Evolutionary conservation across 2,797 vertebrate species (phyloP), one percentile per base, ranked within the genome.

Genomic region (Enteromius radiatus): DNA sequence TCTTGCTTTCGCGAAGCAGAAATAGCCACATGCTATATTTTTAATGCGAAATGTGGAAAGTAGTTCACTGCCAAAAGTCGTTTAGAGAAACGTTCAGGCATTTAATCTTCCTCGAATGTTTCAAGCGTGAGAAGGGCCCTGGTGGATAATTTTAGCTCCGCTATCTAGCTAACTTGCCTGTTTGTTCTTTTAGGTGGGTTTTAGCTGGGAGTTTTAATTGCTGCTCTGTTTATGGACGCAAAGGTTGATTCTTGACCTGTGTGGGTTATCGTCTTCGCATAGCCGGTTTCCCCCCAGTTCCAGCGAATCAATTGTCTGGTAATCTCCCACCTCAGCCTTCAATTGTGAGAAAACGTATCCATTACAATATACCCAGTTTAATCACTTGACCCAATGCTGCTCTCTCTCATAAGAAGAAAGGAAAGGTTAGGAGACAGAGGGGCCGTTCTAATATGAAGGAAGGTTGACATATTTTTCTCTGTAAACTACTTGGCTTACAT

Each of bases 291-390:
- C 96, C 95, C 95, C 93, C 94, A 43, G 85, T 95, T 96, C 95
- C 94, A 92, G 67, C 88, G 90, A 92, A 92, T 95, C 96, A 96
- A 98, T 98, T 98, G 97, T 98, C 86, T 92, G 87, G 92, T 94
- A 97, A 98, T 97, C 96, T 96, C 91, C 91, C 88, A 89, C 82
- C 88, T 85, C 85, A 85, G 91, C 87, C 91, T 94, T 93, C 94
- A 97, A 97, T 98, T 95, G 96, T 98, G 97, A 97, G 97, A 98
- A 97, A 93, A 90, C 89, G 76, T 89, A 91, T 89, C 91, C 88
- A 87, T 87, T 88, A 88, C 88, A 89, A 90, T 88, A 89, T 87
- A 88, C 84, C 75, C 76, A 84, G 85, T 90, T 89, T 89, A 91
- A 91, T 88, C 87, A 90, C 90, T 89, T 93, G 93, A 94, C 93